phyloP scores from a whole-genome alignment of 30 jellyfish, hydroid and myxozoan species.

The Aurelia aurita region DNA sequence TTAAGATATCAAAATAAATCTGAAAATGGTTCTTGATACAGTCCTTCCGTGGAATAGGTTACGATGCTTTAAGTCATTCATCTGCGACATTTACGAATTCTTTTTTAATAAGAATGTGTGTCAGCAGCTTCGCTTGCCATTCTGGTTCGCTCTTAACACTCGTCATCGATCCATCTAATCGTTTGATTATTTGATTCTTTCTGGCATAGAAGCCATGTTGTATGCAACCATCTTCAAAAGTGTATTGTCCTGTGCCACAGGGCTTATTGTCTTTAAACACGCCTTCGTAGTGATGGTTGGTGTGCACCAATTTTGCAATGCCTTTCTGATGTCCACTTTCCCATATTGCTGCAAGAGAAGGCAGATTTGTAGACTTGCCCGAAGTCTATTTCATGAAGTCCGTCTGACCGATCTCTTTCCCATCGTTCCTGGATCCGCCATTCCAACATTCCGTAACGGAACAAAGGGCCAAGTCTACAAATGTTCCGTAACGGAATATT shows the following conservation, averaged over 20 bases:
- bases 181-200: constrained; percentile 60
- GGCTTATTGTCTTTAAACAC: constrained; percentile 64
- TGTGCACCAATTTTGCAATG: constrained; percentile 59
- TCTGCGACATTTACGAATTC: neutral
- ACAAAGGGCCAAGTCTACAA: too few relatives aligned
- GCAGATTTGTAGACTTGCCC: too few relatives aligned
- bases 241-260: constrained; percentile 67
- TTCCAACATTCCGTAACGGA: too few relatives aligned
- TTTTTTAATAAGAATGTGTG: neutral
- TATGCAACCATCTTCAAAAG: constrained; percentile 61
- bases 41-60: too few relatives aligned
- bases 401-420: too few relatives aligned
- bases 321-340: constrained; percentile 76
- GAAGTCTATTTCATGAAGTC: too few relatives aligned
- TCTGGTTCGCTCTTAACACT: constrained; percentile 77
- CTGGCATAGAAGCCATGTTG: constrained; percentile 85
- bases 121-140: constrained; percentile 63
- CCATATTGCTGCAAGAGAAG: constrained; percentile 67
- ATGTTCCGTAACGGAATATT: too few relatives aligned
- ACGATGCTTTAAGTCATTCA: neutral
- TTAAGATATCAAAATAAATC: too few relatives aligned
- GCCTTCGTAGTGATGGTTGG: constrained; percentile 66
- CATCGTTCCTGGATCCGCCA: too few relatives aligned
- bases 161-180: constrained; percentile 73
- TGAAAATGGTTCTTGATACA: too few relatives aligned